phyloP scores from a whole-genome alignment of 1,140 invertebrate genomes.

The Neodiprion fabricii region DNA sequence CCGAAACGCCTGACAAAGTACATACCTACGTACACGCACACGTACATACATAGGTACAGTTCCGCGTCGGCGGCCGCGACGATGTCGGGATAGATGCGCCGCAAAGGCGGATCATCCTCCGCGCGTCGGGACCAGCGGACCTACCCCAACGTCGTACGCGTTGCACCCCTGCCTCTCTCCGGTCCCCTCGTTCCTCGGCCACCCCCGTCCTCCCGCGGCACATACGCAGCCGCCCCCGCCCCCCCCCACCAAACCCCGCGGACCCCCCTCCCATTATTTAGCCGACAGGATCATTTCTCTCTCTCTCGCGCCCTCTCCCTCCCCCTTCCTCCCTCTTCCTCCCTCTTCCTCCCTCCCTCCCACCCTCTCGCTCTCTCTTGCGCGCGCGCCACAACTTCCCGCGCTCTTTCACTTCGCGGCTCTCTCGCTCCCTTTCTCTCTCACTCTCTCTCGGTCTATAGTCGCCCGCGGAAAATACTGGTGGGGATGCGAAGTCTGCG shows the following conservation, averaged over 20 bases:
- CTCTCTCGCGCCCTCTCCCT: conserved; percentile 19
- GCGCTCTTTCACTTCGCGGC: neutral
- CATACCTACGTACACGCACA: too few species aligned
- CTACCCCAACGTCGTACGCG: conserved; percentile 50
- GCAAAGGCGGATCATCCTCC: neutral
- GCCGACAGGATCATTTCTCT: conserved; percentile 17
- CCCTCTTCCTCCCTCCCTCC: conserved; percentile 31
- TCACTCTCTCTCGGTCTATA: neutral
- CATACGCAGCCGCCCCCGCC: neutral
- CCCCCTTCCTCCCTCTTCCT: conserved; percentile 23
- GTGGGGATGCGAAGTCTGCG: conserved; percentile 54
- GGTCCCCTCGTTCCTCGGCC: conserved; percentile 1
- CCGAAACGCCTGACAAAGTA: too few species aligned
- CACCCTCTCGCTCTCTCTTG: conserved; percentile 33
- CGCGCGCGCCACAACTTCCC: too few species aligned
- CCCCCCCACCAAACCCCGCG: conserved; percentile 13
- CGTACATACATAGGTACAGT: too few species aligned
- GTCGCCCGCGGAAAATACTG: conserved; percentile 32
- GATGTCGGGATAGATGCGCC: neutral
- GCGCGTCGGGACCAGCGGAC: conserved; percentile 32
- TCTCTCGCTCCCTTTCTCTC: conserved; percentile 22
- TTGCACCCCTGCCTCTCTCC: conserved; percentile 28
- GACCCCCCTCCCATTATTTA: conserved; percentile 13
- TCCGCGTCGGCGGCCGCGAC: too few species aligned
- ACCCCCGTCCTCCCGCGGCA: conserved; percentile 16